These are phyloP conservation scores for Minunthozetes semirufus DNA, from an alignment of 2,888 invertebrate genomes.

Conservation along the genomic window DNA sequence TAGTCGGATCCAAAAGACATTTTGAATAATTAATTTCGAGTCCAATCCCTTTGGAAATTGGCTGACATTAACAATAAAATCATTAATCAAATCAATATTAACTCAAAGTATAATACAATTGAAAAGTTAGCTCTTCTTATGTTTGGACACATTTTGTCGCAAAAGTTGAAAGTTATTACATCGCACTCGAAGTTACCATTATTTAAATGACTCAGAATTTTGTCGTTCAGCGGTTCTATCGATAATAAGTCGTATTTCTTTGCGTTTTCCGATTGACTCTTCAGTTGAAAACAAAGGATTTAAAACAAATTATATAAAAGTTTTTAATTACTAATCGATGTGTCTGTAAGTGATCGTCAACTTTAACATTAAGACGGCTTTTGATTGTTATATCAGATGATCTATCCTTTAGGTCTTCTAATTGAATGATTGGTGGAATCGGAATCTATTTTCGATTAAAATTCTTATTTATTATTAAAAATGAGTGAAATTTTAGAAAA, in stretches of 20 bases:
- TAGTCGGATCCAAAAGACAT: constrained; percentile 12
- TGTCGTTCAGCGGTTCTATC: constrained; percentile 37
- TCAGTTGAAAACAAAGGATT: background rate
- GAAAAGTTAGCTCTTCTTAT: constrained; percentile 18
- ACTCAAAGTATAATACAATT: background rate
- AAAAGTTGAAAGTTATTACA: constrained; percentile 34
- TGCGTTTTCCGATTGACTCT: constrained; percentile 31
- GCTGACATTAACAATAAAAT: constrained; percentile 12
- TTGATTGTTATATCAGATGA: background rate
- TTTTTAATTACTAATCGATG: constrained; percentile 29
- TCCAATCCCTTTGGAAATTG: constrained; percentile 35
- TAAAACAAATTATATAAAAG: too few species aligned
- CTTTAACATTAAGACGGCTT: constrained; percentile 31
- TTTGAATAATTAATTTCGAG: constrained; percentile 38
- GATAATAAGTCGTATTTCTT: constrained; percentile 37
- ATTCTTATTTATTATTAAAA: too few species aligned
- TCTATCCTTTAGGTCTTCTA: background rate
- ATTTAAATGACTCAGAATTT: constrained; percentile 36
- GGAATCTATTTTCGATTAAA: constrained; percentile 6
- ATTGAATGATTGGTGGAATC: constrained; percentile 4
- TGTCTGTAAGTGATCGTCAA: constrained; percentile 34
- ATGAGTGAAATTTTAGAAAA: background rate
- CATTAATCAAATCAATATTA: background rate
- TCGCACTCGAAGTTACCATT: constrained; percentile 37
- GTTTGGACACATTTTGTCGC: constrained; percentile 7